phyloP scores from a whole-genome alignment of 2,113 vertebrate species.

The Cavia porcellus region DNA sequence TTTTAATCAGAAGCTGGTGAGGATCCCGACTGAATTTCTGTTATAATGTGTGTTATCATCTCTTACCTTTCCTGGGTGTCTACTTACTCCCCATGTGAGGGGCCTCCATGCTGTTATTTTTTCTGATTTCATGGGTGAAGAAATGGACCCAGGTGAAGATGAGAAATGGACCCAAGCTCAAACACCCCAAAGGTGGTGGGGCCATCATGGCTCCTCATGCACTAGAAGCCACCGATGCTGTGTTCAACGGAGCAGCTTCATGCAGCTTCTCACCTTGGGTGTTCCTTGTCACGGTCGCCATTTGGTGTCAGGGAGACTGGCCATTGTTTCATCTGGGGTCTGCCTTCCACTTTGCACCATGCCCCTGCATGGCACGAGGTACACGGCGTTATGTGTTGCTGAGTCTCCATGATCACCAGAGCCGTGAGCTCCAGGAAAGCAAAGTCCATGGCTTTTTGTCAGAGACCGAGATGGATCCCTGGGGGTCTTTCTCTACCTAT shows the following conservation, averaged over 20 bases:
- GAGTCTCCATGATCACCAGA: rapidly evolving
- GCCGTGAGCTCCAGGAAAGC: too few relatives aligned
- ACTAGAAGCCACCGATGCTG: rapidly evolving
- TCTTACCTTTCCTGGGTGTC: rapidly evolving
- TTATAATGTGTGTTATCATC: rapidly evolving
- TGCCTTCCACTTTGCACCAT: rapidly evolving
- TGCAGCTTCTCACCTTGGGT: not conserved
- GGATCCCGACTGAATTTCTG: rapidly evolving
- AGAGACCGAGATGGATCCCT: not conserved
- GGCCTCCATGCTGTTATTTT: rapidly evolving
- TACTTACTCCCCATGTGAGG: rapidly evolving
- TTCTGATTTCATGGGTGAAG: not conserved
- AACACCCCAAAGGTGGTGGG: rapidly evolving
- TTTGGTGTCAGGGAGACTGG: too few relatives aligned
- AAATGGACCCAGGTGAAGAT: rapidly evolving
- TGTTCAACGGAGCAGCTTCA: not conserved
- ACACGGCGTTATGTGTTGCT: rapidly evolving
- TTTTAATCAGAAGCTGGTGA: not conserved
- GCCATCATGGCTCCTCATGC: rapidly evolving
- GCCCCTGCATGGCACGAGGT: rapidly evolving
- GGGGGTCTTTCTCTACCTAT: rapidly evolving
- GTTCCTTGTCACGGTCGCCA: rapidly evolving
- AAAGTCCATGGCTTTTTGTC: not conserved
- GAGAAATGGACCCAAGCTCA: not conserved
- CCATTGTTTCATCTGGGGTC: rapidly evolving